Evolutionary conservation across 2,888 invertebrate genomes (phyloP), one percentile per base, ranked within the genome.

Genomic region (Bellardia pandia): DNA sequence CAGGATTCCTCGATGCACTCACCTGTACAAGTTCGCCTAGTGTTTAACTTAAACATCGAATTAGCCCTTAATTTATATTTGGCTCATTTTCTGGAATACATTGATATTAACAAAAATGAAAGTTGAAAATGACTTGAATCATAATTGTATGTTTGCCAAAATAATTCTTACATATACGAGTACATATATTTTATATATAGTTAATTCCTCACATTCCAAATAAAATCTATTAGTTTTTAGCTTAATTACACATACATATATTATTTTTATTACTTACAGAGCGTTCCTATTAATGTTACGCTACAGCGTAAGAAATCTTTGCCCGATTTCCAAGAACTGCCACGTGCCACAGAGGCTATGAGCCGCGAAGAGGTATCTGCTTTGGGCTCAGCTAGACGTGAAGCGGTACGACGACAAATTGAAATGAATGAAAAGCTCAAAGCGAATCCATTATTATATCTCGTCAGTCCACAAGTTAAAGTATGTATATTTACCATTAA

Each of bases 401-500:
- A 99, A 94, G 99, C 99, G 94, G 95, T 99, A 90, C 96, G 99
- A 92, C 95, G 98, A 90, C 97, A 98, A 94, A 96, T 96, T 92
- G 98, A 98, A 93, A 98, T 98, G 94, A 96, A 96, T 90, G 98
- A 99, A 94, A 96, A 98, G 94, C 96, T 98, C 91, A 96, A 98
- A 93, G 98, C 98, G 93, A 99, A 99, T 95, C 99, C 99, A 91
- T 95, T 99, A 92, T 96, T 99, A 91, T 98, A 98, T 94, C 95
- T 99, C 94, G 96, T 98, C 96, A 98, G 98, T 96, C 99, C 99
- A 93, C 97, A 98, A 95, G 97, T 99, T 91, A 98, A 98, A 97
- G 98, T 98, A 94, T 94, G 95, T 75, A 9, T 56, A 7, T 2
- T 33, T 33, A 4, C 5, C 33, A 37, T 37, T 37, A 37, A 37